Conservation (phyloP, 2,113 vertebrate species). For the Meles meles region DNA sequence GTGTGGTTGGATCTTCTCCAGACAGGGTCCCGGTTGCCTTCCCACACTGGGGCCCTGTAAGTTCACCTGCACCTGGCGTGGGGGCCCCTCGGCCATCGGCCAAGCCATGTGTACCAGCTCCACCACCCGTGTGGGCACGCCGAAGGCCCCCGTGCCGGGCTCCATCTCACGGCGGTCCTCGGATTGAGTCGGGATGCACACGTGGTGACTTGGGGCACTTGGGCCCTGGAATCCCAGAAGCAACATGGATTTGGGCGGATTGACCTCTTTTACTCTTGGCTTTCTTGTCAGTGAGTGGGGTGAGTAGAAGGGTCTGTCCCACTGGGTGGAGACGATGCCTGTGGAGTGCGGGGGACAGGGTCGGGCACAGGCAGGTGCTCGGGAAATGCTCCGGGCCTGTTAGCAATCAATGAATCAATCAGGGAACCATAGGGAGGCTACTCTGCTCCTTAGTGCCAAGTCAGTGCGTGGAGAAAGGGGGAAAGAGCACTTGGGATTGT, state of each 20-base stretch:
- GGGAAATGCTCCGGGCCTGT: not conserved
- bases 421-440: not conserved
- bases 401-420: not conserved
- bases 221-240: not conserved
- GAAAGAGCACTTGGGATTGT: not conserved
- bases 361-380: not conserved
- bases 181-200: not conserved
- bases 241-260: not conserved
- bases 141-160: no score
- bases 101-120: accelerated
- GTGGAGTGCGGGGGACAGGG: accelerated
- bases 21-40: accelerated
- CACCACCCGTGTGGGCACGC: accelerated
- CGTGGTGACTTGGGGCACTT: accelerated
- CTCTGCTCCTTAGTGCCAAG: not conserved
- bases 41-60: no score
- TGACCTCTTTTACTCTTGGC: not conserved
- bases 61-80: no score
- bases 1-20: not conserved
- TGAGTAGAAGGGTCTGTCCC: no score
- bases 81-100: not conserved
- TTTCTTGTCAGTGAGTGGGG: not conserved
- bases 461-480: no score
- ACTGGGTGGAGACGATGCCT: not conserved
- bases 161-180: accelerated